Conservation (phyloP, 2,797 vertebrate species). For the Esox masquinongy region DNA sequence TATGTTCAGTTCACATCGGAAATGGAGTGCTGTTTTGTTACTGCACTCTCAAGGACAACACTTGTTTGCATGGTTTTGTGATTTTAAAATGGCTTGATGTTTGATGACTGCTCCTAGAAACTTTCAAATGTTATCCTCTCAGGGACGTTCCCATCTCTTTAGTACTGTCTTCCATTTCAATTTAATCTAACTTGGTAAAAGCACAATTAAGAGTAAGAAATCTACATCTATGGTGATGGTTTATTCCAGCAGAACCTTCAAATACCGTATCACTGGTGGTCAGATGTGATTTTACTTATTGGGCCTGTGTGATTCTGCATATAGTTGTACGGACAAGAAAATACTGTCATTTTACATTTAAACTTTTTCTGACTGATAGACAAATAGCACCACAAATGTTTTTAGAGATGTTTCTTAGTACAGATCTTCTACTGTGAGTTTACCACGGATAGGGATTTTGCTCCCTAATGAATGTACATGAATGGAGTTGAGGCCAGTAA, state of each 20-base stretch:
- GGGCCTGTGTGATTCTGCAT: conserved; percentile 1
- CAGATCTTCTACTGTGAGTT: neutral
- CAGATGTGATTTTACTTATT: conserved; percentile 1
- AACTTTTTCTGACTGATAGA: neutral
- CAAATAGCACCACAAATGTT: neutral
- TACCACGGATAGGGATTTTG: neutral
- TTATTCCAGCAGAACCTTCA: conserved; percentile 4
- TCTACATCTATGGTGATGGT: neutral
- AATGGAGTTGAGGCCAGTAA: conserved; percentile 25
- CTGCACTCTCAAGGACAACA: neutral
- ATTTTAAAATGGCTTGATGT: conserved; percentile 17
- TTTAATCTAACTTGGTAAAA: conserved; percentile 34
- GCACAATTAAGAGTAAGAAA: conserved; percentile 43
- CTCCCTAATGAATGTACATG: conserved; percentile 33
- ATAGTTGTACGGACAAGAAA: neutral
- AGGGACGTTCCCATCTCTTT: conserved; percentile 49
- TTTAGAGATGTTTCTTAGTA: neutral
- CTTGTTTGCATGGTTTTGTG: conserved; percentile 15
- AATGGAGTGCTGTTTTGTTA: conserved; percentile 1
- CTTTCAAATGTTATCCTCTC: conserved; percentile 49
- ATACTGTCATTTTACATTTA: neutral
- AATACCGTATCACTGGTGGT: neutral
- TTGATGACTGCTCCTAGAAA: conserved; percentile 9
- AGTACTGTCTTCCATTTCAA: conserved; percentile 32
- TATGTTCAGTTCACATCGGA: conserved; percentile 3